Evolutionary conservation across 2,797 vertebrate genomes (phyloP), one percentile per base, ranked within the genome.

Genomic region (Halcyon badia): DNA sequence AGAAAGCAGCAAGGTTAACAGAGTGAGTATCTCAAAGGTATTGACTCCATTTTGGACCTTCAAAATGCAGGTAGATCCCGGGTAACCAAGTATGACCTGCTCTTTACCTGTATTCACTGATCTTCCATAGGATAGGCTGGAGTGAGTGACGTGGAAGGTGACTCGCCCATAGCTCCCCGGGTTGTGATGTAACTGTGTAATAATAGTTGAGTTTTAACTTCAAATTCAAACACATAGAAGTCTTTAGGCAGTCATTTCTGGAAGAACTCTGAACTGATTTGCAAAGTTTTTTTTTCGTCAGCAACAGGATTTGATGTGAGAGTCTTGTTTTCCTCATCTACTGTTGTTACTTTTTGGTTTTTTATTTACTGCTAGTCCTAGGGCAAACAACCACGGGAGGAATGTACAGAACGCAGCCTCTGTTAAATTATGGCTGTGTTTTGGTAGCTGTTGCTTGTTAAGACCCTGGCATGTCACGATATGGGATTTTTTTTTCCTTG

Each of bases 331-430:
- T 44, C 24, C 24, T 9, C 33, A 18, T 8, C 17, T 42, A 14
- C n/a, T 49, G 20, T 48, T 69, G 37, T 66, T 76, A 33, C 28
- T 84, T 84, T 84, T 56, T 21, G 51, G 25, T 31, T 25, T 44
- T 28, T 57, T 72, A 5, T 33, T 78, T 81, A 0, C 25, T 51
- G 20, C 35, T 66, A n/a, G 41, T 68, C 44, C 33, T 37, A n/a
- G 33, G 33, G 33, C 28, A 68, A 11, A 3, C 6, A 26, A 4
- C 16, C 20, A 1, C 4, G 14, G 42, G n/a, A 21, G 1, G 11
- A 54, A 30, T 22, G 3, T 19, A 14, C 2, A 49, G 21, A 10
- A 10, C 16, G 20, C 28, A 52, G 52, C 61, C 54, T 71, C n/a
- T 64, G 35, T 30, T 37, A 24, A 60, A 11, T 5, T 7, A 31